Conservation (phyloP, 2,113 vertebrate species). For the Felis catus region DNA sequence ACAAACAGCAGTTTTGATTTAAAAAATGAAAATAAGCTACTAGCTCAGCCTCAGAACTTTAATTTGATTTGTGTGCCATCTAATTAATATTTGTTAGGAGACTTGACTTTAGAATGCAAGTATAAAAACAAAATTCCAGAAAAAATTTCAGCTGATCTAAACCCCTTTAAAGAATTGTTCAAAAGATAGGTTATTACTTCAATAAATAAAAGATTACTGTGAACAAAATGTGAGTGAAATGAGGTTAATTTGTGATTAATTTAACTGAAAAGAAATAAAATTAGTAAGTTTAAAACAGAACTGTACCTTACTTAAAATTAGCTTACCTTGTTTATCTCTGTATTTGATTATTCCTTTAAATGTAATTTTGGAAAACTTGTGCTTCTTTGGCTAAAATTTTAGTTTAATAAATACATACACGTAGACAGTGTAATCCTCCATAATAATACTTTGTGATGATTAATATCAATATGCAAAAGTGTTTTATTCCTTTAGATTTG, state of each 20-base stretch:
- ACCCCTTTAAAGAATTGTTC: neutral
- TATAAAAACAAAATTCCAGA: neutral
- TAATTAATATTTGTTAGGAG: conserved; percentile 3
- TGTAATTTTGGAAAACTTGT: neutral
- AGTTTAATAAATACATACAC: neutral
- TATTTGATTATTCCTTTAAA: conserved; percentile 21
- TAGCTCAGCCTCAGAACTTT: neutral
- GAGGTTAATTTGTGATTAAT: neutral
- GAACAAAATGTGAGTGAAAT: neutral
- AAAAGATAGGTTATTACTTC: neutral
- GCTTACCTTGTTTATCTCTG: neutral
- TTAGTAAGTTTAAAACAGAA: neutral
- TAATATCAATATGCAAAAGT: neutral
- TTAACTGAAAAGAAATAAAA: neutral
- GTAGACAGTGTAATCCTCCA: neutral
- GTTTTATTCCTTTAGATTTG: neutral
- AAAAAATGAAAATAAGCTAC: neutral
- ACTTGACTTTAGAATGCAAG: neutral
- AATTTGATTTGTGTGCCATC: neutral
- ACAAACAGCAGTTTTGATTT: neutral
- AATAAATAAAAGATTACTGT: neutral
- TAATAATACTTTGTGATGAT: neutral
- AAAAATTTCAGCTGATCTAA: neutral
- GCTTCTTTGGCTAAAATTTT: neutral
- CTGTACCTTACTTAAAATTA: neutral